Percentiles rank a stretch among this genome's conserved stretches.
These are phyloP conservation scores for Prunella himalayana DNA, from an alignment of 2,113 vertebrate species.

Conservation along the genomic window DNA sequence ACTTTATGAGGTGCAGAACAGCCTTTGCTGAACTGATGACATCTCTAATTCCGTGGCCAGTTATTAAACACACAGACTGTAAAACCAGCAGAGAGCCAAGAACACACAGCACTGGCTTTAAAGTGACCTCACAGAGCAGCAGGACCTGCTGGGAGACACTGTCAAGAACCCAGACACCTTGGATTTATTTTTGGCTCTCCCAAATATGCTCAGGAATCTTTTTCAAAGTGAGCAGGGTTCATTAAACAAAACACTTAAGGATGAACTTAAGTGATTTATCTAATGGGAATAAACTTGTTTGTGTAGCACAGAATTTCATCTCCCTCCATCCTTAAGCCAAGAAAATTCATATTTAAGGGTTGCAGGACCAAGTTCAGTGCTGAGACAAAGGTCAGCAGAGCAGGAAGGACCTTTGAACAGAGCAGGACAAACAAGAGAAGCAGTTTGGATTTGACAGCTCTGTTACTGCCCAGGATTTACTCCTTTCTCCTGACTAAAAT, in stretches of 20 bases:
- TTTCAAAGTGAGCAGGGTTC: neutral
- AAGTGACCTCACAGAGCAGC: neutral
- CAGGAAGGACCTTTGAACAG: neutral
- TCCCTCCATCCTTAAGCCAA: neutral
- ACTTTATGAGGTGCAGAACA: neutral
- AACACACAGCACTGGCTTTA: neutral
- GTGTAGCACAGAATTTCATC: neutral
- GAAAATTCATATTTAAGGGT: neutral
- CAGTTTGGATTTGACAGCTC: neutral
- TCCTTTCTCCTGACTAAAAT: neutral
- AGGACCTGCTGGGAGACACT: neutral
- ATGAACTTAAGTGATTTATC: neutral
- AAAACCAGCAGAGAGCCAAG: neutral
- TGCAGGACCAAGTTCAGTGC: neutral
- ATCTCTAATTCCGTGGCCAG: neutral
- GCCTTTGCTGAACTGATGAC: neutral
- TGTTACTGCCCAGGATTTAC: neutral
- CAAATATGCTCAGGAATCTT: constrained; percentile 3
- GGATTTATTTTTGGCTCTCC: constrained; percentile 28
- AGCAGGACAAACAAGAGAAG: neutral
- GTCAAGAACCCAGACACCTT: neutral
- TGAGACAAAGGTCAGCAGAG: neutral
- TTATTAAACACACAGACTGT: neutral
- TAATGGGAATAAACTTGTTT: neutral
- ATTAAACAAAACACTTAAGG: constrained; percentile 27